These are phyloP conservation scores for Cottoperca gobio DNA, from an alignment of 2,797 vertebrate species.

Conservation along the genomic window DNA sequence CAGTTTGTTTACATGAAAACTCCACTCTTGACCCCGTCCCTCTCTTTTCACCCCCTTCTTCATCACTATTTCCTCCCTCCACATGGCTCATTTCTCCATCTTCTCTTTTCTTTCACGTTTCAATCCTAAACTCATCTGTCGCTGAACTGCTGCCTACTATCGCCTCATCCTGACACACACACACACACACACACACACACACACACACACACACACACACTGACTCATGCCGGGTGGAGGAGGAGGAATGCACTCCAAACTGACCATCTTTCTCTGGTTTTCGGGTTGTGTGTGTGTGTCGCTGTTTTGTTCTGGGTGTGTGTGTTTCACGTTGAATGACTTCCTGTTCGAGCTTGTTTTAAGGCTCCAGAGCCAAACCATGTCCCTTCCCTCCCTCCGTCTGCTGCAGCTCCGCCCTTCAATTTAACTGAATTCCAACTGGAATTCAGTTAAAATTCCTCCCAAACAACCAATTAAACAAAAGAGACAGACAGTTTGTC, in stretches of 20 bases:
- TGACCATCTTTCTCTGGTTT: slow-evolving; percentile 52
- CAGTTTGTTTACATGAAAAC: slow-evolving; percentile 62
- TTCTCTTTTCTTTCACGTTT: not conserved
- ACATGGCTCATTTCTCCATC: not conserved
- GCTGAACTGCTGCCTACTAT: slow-evolving; percentile 13
- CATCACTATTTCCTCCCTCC: slow-evolving; percentile 5
- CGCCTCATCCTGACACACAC: slow-evolving; percentile 44
- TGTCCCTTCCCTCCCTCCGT: slow-evolving; percentile 34
- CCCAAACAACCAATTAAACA: slow-evolving; percentile 65
- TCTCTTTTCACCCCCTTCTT: slow-evolving; percentile 8
- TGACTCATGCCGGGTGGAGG: slow-evolving; percentile 42
- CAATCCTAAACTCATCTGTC: not conserved
- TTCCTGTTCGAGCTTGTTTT: slow-evolving; percentile 82
- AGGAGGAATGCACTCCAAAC: slow-evolving; percentile 59
- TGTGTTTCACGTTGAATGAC: slow-evolving; percentile 73
- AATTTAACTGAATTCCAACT: slow-evolving; percentile 69
- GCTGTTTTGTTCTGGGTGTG: slow-evolving; percentile 68
- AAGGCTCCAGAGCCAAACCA: slow-evolving; percentile 65
- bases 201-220: slow-evolving; percentile 25
- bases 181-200: slow-evolving; percentile 23
- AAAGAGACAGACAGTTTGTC: slow-evolving; percentile 57
- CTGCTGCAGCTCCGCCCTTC: slow-evolving; percentile 57
- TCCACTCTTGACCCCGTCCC: slow-evolving; percentile 38
- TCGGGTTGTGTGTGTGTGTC: slow-evolving; percentile 31
- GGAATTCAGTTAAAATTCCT: slow-evolving; percentile 74